Percentiles rank a stretch among this genome's conserved stretches.
phyloP scores from a whole-genome alignment of 2,797 vertebrate species.

The Phataginus tricuspis region DNA sequence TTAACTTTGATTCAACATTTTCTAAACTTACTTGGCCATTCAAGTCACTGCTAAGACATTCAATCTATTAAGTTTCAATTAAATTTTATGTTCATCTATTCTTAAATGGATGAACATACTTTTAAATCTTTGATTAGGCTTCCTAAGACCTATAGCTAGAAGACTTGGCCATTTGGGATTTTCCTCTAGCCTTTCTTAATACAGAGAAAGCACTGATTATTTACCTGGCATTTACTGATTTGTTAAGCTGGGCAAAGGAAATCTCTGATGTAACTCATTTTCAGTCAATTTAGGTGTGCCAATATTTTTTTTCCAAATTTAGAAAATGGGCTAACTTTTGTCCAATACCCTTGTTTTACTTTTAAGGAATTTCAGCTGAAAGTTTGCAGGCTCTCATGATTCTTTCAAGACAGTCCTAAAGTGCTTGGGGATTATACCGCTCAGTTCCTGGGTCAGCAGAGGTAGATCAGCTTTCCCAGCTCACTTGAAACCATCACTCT shows the following conservation, averaged over 20 bases:
- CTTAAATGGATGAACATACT: not conserved
- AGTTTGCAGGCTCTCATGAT: not conserved
- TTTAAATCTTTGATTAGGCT: not conserved
- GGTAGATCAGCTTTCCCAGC: conserved; percentile 6
- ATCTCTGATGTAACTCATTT: not conserved
- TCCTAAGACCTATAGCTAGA: not conserved
- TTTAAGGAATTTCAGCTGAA: conserved; percentile 20
- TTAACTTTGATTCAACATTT: not conserved
- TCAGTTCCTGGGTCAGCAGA: not conserved
- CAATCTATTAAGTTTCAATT: not conserved
- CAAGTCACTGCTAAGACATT: not conserved
- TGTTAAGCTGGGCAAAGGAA: not conserved
- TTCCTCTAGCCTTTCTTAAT: not conserved
- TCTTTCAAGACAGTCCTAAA: conserved; percentile 29
- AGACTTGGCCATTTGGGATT: not conserved
- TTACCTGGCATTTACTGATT: not conserved
- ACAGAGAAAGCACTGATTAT: not conserved
- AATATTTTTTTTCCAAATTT: not conserved
- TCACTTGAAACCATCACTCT: conserved; percentile 61
- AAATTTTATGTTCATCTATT: not conserved
- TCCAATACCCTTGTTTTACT: not conserved
- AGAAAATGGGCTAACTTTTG: conserved; percentile 28
- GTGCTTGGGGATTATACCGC: conserved; percentile 30
- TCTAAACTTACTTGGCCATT: not conserved
- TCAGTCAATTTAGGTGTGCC: not conserved